Base-by-base conservation (phyloP, 2,888 invertebrate genomes). In the Drepana falcataria region DNA sequence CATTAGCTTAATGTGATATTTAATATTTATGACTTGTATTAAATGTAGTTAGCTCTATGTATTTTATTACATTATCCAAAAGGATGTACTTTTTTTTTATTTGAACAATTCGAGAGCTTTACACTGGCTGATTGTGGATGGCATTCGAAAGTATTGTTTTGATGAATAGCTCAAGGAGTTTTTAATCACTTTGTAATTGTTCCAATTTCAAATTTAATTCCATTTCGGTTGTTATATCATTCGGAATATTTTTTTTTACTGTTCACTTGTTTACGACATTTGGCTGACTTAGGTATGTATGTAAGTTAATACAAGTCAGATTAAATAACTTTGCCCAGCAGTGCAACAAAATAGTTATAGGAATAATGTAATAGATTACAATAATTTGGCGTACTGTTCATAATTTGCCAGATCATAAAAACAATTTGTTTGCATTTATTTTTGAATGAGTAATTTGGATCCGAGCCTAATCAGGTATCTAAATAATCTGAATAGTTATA, bases 1-100 rank as follows among this genome's bases (percentile, higher is more conserved):
- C 82, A 82, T 87, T 90, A 88, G 87, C 79, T 87, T 89, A 81
- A 84, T 89, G 90, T 91, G 89, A 91, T 91, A 90, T 88, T 86
- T 87, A 87, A 86, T 89, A 88, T 87, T 87, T 87, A 85, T 87
- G 74, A 83, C 76, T 78, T 79, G 75, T 87, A 84, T 77, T 81
- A 79, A 74, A 74, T 72, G 75, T 86, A 85, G 79, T 80, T 83
- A 81, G 81, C 69, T 73, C 69, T 80, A 81, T 77, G 74, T 57
- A 78, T 75, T 78, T n/a, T n/a, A n/a, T 62, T 75, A 75, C 64
- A 77, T 72, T 75, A 63, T 77, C 71, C 70, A 66, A 62, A 66
- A 66, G 64, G 75, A 73, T 69, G 48, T 65, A 63, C 60, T 79
- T 75, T 73, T 68, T 55, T 66, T 74, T 71, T 57, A 59, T 66